Conservation (phyloP, 1,140 invertebrate genomes). For the Drosophila punjabiensis region DNA sequence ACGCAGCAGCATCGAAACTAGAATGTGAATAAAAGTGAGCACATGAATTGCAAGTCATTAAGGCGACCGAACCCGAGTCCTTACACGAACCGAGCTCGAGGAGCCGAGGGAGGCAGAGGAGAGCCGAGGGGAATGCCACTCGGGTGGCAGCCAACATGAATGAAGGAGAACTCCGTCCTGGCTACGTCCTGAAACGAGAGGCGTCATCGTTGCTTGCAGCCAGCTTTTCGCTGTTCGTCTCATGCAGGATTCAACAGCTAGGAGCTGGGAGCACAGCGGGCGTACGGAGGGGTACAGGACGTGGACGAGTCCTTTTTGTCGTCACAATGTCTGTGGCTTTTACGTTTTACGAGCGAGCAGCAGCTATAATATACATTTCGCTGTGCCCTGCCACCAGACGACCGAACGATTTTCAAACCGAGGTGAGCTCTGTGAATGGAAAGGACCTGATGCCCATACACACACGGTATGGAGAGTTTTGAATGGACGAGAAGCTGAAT, state of each 20-base stretch:
- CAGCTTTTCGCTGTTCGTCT: conserved; percentile 49
- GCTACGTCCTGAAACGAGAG: conserved; percentile 57
- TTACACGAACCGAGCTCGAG: not conserved
- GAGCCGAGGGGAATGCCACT: not conserved
- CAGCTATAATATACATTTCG: conserved; percentile 53
- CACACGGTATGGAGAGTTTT: conserved; percentile 34
- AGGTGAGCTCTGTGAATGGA: conserved; percentile 51
- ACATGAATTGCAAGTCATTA: conserved; percentile 63
- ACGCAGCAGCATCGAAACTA: conserved; percentile 23
- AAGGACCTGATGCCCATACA: conserved; percentile 5
- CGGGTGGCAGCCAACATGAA: conserved; percentile 61
- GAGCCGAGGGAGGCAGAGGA: not conserved
- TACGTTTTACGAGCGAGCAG: conserved; percentile 61
- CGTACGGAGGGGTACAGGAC: not conserved
- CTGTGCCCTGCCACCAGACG: conserved; percentile 23
- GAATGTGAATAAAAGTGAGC: conserved; percentile 36
- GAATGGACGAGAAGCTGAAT: conserved; percentile 22
- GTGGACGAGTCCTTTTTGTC: conserved; percentile 50
- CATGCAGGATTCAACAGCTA: conserved; percentile 54
- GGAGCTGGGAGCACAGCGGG: conserved; percentile 1
- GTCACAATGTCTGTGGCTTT: conserved; percentile 77
- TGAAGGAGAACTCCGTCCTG: conserved; percentile 72
- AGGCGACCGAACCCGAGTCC: conserved; percentile 13
- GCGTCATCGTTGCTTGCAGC: conserved; percentile 58
- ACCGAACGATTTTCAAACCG: conserved; percentile 24